Percentiles rank a stretch among this genome's conserved stretches.
phyloP scores from a whole-genome alignment of 1,140 invertebrate species.

The Leptinotarsa lineolata region DNA sequence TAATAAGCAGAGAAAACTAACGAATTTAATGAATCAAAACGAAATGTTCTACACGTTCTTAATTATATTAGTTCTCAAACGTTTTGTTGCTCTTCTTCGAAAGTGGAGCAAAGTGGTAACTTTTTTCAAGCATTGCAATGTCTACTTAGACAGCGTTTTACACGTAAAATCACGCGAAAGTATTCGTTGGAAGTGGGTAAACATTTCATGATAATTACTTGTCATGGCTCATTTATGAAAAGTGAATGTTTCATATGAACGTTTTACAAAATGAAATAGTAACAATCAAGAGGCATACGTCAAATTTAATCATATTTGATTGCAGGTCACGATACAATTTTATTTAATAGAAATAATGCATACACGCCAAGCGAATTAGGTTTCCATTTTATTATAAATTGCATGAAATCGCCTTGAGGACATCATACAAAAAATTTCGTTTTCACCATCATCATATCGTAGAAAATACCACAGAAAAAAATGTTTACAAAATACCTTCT shows the following conservation, averaged over 20 bases:
- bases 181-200: background rate
- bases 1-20: background rate
- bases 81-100: background rate
- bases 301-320: too few relatives aligned
- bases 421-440: too few relatives aligned
- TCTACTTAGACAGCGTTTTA: background rate
- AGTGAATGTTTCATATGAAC: background rate
- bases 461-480: too few relatives aligned
- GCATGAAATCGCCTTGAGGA: too few relatives aligned
- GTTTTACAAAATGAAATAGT: too few relatives aligned
- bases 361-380: too few relatives aligned
- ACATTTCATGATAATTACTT: background rate
- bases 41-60: background rate
- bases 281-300: too few relatives aligned
- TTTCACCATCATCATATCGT: too few relatives aligned
- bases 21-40: background rate
- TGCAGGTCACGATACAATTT: too few relatives aligned
- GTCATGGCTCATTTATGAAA: conserved; percentile 3
- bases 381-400: too few relatives aligned
- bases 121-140: background rate
- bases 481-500: too few relatives aligned
- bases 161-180: background rate
- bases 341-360: too few relatives aligned
- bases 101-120: background rate
- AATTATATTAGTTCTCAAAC: background rate